Conservation (phyloP, 2,797 vertebrate species). For the Poecilia velifera region DNA sequence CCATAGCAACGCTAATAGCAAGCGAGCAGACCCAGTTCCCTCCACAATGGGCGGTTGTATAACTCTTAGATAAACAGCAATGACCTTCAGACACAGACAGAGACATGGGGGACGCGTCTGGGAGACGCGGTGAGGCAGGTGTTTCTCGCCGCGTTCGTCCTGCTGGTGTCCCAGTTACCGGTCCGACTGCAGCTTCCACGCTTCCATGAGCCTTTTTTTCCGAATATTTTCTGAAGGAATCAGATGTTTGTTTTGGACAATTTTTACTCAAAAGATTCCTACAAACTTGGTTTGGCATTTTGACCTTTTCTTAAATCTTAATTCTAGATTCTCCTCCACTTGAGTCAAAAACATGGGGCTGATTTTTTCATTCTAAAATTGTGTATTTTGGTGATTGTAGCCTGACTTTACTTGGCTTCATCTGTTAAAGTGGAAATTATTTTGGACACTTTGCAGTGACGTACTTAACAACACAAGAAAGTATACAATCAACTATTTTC, state of each 20-base stretch:
- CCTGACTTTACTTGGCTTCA: too few relatives aligned
- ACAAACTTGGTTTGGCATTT: background rate
- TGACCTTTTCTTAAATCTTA: too few relatives aligned
- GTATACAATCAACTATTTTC: too few relatives aligned
- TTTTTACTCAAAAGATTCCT: background rate
- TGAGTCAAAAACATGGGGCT: too few relatives aligned
- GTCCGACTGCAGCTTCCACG: background rate
- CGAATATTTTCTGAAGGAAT: background rate
- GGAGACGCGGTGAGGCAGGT: conserved; percentile 1
- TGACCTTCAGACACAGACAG: conserved; percentile 55
- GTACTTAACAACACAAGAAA: too few relatives aligned
- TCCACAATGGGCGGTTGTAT: conserved; percentile 53
- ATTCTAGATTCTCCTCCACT: too few relatives aligned
- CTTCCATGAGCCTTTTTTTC: background rate
- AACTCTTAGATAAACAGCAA: conserved; percentile 48
- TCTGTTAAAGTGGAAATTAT: too few relatives aligned
- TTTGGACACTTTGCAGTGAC: too few relatives aligned
- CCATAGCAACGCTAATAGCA: conserved; percentile 49
- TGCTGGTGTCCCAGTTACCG: background rate
- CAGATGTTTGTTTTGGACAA: background rate
- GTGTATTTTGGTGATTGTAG: too few relatives aligned
- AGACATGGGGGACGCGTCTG: background rate
- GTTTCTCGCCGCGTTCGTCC: background rate
- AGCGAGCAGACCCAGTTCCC: conserved; percentile 53
- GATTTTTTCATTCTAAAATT: too few relatives aligned